These are phyloP conservation scores for Rotaria sp. DNA, from an alignment of 2,888 invertebrate genomes.

Conservation along the genomic window DNA sequence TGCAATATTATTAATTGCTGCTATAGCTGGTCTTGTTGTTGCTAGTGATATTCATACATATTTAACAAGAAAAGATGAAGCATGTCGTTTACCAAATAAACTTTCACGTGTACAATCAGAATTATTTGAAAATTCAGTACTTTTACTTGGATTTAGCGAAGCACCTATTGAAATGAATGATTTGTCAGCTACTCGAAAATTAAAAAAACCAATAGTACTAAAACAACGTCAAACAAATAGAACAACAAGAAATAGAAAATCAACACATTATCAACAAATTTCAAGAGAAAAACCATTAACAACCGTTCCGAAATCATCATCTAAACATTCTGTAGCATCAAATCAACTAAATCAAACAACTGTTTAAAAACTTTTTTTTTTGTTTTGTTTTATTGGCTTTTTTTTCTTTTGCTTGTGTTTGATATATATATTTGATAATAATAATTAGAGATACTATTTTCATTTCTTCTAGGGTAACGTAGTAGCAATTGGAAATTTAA, in stretches of 20 bases:
- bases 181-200: not conserved
- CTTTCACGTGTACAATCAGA: not conserved
- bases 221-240: not conserved
- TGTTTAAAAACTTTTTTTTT: not conserved
- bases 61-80: not conserved
- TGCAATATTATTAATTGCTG: not conserved
- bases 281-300: not conserved
- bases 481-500: too few relatives aligned
- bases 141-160: not conserved
- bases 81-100: not conserved
- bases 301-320: not conserved
- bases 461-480: too few relatives aligned
- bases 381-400: not conserved
- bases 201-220: not conserved
- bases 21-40: not conserved
- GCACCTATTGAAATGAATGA: not conserved
- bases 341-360: not conserved
- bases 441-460: too few relatives aligned
- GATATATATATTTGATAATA: not conserved
- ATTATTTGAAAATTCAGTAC: not conserved
- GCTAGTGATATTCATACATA: conserved; percentile 12
- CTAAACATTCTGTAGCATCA: not conserved
- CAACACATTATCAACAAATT: not conserved
- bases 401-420: not conserved
- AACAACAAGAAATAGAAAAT: not conserved